Conservation (phyloP, 2,113 vertebrate species). For the Amia ocellicauda region DNA sequence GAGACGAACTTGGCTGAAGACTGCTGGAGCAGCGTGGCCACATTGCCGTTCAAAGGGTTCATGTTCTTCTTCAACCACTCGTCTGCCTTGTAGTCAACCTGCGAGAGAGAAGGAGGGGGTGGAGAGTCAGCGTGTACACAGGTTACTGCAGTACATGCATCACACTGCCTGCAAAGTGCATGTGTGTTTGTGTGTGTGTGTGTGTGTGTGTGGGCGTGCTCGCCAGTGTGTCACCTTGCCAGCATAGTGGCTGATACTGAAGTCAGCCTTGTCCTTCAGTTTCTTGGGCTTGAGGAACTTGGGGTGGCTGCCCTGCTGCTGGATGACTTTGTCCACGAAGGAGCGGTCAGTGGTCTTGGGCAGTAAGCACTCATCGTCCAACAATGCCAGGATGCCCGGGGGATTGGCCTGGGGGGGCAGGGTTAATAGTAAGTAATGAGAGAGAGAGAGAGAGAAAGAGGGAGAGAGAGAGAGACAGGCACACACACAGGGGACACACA, state of each 20-base stretch:
- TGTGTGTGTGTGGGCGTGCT: too few species aligned
- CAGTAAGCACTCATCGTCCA: constrained; percentile 98
- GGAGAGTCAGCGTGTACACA: not conserved
- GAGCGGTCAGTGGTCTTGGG: constrained; percentile 97
- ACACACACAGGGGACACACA: not conserved
- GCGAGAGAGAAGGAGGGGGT: constrained; percentile 8
- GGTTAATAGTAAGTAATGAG: too few species aligned
- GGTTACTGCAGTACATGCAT: too few species aligned
- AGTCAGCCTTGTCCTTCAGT: constrained; percentile 96
- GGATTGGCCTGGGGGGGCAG: constrained; percentile 83
- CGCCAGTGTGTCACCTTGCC: constrained; percentile 75
- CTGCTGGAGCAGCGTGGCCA: constrained; percentile 88
- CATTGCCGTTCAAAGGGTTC: constrained; percentile 95
- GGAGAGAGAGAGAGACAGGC: too few species aligned
- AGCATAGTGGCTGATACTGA: constrained; percentile 96
- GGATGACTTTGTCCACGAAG: constrained; percentile 94
- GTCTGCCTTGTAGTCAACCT: constrained; percentile 98
- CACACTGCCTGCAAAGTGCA: too few species aligned
- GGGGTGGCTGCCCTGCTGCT: constrained; percentile 90
- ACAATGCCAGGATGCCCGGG: constrained; percentile 88
- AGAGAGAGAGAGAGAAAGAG: too few species aligned
- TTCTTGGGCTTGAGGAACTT: constrained; percentile 98
- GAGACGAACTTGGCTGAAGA: constrained; percentile 95
- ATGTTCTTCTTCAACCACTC: constrained; percentile 99
- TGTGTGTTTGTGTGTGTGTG: too few species aligned